Conservation (phyloP, 2,797 vertebrate species). For the Chiroxiphia lanceolata region DNA sequence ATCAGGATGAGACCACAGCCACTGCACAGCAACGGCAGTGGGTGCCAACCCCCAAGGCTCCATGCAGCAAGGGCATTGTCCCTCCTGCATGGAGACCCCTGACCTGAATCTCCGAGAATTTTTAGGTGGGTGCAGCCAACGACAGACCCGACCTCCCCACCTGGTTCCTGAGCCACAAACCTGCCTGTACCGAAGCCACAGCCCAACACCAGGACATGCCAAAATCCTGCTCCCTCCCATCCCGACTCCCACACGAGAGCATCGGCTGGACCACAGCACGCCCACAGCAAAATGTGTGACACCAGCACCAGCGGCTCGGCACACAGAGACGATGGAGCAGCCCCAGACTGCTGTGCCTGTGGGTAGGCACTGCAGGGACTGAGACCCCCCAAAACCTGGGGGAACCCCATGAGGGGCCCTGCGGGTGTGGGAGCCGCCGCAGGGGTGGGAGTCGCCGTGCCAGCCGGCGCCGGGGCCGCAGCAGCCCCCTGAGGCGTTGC, state of each 20-base stretch:
- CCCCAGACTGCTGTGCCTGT: background rate
- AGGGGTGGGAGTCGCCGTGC: slow-evolving; percentile 7
- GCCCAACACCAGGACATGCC: background rate
- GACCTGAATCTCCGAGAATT: background rate
- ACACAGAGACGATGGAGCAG: rapidly evolving
- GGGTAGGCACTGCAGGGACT: background rate
- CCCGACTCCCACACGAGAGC: background rate
- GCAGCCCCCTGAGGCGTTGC: slow-evolving; percentile 35
- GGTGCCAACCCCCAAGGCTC: background rate
- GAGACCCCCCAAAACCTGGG: background rate
- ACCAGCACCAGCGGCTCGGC: background rate
- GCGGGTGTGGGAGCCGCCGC: background rate
- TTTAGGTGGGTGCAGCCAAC: background rate
- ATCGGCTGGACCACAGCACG: background rate
- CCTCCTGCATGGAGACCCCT: background rate
- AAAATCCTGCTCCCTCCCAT: background rate
- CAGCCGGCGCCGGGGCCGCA: slow-evolving; percentile 5
- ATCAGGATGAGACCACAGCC: rapidly evolving
- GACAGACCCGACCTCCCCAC: background rate
- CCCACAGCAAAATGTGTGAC: background rate
- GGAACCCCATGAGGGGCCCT: background rate
- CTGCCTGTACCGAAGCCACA: background rate
- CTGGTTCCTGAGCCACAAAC: background rate
- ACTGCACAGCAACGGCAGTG: rapidly evolving
- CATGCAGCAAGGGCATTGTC: background rate